Evolutionary conservation across 2,113 vertebrate genomes (phyloP).

Genomic region (Todiramphus saurophagus): DNA sequence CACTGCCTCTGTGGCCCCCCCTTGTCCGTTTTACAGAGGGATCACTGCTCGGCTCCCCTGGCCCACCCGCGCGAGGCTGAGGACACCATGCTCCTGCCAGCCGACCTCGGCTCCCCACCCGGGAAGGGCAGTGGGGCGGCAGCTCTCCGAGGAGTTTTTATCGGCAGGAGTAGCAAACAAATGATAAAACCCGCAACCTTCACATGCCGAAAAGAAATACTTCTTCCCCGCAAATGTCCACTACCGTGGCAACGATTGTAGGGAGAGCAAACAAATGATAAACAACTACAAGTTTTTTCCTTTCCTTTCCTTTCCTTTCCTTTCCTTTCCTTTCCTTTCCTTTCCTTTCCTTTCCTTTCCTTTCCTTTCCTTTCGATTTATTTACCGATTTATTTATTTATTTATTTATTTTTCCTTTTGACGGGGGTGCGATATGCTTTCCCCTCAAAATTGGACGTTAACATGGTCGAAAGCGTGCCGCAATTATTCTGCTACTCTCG

Average conservation of each 20-base stretch:
- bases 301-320: neutral
- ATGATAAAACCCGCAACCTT: neutral
- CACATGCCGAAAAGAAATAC: neutral
- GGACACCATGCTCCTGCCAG: neutral
- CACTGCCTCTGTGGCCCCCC: neutral
- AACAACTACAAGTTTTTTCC: neutral
- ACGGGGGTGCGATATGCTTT: neutral
- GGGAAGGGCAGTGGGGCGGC: neutral
- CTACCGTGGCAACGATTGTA: neutral
- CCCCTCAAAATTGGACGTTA: neutral
- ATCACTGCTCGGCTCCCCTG: neutral
- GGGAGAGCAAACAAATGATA: neutral
- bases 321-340: neutral
- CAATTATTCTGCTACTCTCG: neutral
- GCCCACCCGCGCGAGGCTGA: neutral
- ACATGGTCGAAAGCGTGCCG: rapidly evolving
- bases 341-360: neutral
- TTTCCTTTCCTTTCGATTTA: neutral
- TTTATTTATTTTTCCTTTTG: neutral
- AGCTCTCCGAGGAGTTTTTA: neutral
- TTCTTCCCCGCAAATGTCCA: neutral
- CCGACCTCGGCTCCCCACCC: neutral
- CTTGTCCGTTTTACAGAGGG: neutral
- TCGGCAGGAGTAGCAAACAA: neutral
- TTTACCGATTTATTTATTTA: neutral